These are phyloP conservation scores for Diadophis punctatus DNA, from an alignment of 2,113 vertebrate genomes.

Conservation along the genomic window DNA sequence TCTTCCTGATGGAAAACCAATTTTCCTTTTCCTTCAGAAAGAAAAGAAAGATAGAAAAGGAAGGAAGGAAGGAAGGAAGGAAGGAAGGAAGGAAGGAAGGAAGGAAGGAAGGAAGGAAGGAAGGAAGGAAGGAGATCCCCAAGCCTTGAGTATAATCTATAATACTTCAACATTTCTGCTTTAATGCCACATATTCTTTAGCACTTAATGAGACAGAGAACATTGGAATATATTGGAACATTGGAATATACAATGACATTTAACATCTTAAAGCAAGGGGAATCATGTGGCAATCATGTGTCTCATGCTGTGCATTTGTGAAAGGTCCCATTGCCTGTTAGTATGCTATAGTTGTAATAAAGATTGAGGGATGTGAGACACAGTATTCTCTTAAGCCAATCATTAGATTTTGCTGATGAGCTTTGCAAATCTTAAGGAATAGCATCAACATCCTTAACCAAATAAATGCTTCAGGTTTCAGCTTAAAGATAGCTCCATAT, in stretches of 20 bases:
- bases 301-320: too few relatives aligned
- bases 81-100: neutral
- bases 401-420: neutral
- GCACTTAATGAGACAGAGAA: neutral
- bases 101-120: neutral
- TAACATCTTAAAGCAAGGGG: neutral
- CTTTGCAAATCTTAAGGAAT: neutral
- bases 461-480: neutral
- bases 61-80: neutral
- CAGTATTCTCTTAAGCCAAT: neutral
- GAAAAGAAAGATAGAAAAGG: neutral
- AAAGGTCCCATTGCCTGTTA: neutral
- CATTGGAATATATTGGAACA: neutral
- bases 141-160: neutral
- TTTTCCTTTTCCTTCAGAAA: neutral
- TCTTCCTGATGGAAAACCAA: neutral
- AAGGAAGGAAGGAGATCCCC: neutral
- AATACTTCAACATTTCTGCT: too few relatives aligned
- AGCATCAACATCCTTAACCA: neutral
- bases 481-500: neutral
- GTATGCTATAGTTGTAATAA: neutral
- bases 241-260: neutral
- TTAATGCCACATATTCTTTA: neutral
- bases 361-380: neutral
- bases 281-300: neutral